Conservation (phyloP, 2,113 vertebrate species). For the Lepus timidus region DNA sequence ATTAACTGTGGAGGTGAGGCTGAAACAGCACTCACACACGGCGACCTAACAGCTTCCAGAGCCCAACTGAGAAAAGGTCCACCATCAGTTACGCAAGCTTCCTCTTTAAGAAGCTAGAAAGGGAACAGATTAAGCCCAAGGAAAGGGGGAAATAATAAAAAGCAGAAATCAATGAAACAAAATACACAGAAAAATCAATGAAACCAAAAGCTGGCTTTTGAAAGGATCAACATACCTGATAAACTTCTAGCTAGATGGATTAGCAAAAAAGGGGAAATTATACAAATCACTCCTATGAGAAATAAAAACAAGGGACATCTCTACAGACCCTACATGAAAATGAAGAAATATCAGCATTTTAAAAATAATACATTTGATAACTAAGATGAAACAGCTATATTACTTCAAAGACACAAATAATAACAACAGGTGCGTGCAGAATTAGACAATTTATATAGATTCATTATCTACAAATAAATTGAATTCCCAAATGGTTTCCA, state of each 20-base stretch:
- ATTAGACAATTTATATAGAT: background rate
- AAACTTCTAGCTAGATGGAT: background rate
- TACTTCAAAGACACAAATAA: constrained; percentile 5
- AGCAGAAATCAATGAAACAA: background rate
- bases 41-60: background rate
- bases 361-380: background rate
- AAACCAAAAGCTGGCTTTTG: constrained; percentile 16
- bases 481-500: constrained; percentile 16
- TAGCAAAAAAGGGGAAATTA: background rate
- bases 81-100: background rate
- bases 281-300: background rate
- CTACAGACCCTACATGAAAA: background rate
- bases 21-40: background rate
- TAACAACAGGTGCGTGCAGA: background rate
- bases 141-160: constrained; percentile 13
- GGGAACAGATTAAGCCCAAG: constrained; percentile 41
- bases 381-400: constrained; percentile 1
- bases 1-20: background rate
- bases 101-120: constrained; percentile 10
- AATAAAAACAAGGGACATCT: background rate
- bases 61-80: background rate
- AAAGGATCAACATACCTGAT: background rate
- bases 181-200: constrained; percentile 10
- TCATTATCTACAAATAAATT: constrained; percentile 20
- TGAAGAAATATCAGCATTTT: background rate